Conservation (phyloP, 2,888 invertebrate genomes). For the Spilarctia lutea region DNA sequence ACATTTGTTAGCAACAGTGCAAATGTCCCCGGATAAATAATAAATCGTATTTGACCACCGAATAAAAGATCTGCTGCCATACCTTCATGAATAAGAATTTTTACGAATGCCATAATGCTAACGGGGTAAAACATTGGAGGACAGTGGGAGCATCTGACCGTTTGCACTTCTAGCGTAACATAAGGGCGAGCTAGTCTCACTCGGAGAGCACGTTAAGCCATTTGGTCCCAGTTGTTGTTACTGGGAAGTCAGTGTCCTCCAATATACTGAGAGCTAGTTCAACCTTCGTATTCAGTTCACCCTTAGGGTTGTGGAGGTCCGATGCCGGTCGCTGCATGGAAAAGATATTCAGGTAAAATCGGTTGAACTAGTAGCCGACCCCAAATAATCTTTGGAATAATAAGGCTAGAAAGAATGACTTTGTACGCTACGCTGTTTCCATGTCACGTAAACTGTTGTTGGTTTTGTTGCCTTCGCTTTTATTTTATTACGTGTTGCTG, state of each 20-base stretch:
- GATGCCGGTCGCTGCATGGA: no score
- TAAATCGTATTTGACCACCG: conserved; percentile 58
- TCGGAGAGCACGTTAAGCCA: background rate
- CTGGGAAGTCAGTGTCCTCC: no score
- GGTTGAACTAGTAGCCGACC: no score
- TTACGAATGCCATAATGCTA: conserved; percentile 63
- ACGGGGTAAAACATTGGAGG: conserved; percentile 51
- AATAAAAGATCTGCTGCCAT: conserved; percentile 55
- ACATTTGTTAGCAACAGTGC: conserved; percentile 59
- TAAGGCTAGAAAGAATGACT: no score
- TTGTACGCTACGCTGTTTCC: conserved; percentile 22
- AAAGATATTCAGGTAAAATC: no score
- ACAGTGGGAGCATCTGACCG: conserved; percentile 33
- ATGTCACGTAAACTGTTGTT: conserved; percentile 17
- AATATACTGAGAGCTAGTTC: no score
- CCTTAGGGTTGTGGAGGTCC: no score
- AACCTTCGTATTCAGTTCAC: no score
- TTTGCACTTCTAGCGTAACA: conserved; percentile 11
- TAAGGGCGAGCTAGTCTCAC: conserved; percentile 19
- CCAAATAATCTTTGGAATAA: no score
- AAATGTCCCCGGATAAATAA: conserved; percentile 65
- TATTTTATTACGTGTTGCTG: background rate
- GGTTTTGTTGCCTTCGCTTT: conserved; percentile 13
- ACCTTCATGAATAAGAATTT: conserved; percentile 64
- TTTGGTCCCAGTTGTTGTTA: no score